A percentile compares a stretch with the other conserved stretches of the same genome.
Evolutionary conservation across 1,140 invertebrate genomes (phyloP).

Genomic region (Lucilia sericata): DNA sequence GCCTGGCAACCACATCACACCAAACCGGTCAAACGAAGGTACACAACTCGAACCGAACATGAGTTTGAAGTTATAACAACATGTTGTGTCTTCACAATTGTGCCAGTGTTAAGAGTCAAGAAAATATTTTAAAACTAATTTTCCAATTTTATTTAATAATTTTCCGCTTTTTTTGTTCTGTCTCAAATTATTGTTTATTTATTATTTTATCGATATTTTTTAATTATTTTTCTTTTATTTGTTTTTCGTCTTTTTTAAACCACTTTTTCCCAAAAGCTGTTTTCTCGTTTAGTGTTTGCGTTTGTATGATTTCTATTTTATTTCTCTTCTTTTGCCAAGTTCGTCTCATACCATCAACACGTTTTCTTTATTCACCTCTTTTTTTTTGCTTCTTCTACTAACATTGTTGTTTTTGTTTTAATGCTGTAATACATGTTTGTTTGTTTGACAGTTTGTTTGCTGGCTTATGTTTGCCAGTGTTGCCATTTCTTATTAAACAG

Average conservation of each 20-base stretch:
- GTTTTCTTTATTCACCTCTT: constrained; percentile 25
- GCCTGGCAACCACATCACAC: not conserved
- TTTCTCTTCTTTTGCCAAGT: not conserved
- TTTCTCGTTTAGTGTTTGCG: not conserved
- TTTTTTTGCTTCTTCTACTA: too few relatives aligned
- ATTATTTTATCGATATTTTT: not conserved
- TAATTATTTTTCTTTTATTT: not conserved
- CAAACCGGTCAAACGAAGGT: too few relatives aligned
- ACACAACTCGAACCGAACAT: not conserved
- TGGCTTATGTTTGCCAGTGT: not conserved
- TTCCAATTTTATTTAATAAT: too few relatives aligned
- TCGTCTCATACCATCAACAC: constrained; percentile 40
- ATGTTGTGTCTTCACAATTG: not conserved
- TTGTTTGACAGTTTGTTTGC: not conserved
- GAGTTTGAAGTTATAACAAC: not conserved
- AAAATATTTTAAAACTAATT: too few relatives aligned
- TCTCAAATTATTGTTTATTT: too few relatives aligned
- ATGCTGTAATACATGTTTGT: not conserved
- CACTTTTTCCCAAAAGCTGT: not conserved
- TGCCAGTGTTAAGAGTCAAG: too few relatives aligned
- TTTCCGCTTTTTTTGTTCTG: too few relatives aligned
- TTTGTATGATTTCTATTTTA: constrained; percentile 18
- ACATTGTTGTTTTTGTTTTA: too few relatives aligned
- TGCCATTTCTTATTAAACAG: not conserved
- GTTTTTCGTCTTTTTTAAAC: not conserved